Percentiles rank a stretch among this genome's conserved stretches.
phyloP scores from a whole-genome alignment of 2,888 invertebrate genomes.

The Hirtodrosophila alboralis region DNA sequence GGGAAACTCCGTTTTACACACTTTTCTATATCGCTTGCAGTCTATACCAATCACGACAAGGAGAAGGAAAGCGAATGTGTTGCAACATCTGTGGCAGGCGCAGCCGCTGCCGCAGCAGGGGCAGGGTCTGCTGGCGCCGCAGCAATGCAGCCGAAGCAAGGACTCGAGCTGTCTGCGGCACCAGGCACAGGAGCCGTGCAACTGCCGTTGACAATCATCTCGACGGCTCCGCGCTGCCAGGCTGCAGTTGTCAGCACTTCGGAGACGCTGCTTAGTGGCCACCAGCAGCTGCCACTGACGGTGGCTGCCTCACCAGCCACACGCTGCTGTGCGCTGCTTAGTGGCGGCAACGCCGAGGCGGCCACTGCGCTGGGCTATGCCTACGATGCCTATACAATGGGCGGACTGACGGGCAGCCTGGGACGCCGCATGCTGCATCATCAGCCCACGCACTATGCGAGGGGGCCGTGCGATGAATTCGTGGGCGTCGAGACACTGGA shows the following conservation, averaged over 20 bases:
- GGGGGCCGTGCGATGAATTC: constrained; percentile 71
- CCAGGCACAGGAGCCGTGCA: constrained; percentile 57
- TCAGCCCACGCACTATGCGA: constrained; percentile 58
- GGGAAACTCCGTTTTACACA: not conserved
- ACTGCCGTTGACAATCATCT: constrained; percentile 83
- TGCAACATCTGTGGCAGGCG: constrained; percentile 63
- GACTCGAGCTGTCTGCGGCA: constrained; percentile 60
- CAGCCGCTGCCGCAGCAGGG: constrained; percentile 39
- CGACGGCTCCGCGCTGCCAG: constrained; percentile 82
- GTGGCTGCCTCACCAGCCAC: constrained; percentile 77
- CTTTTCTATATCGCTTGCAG: constrained; percentile 57
- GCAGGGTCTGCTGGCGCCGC: constrained; percentile 33
- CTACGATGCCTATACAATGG: constrained; percentile 76
- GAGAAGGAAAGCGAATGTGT: constrained; percentile 83
- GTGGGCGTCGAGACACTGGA: constrained; percentile 83
- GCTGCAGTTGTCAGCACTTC: constrained; percentile 54
- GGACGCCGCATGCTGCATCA: constrained; percentile 67
- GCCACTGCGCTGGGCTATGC: constrained; percentile 60
- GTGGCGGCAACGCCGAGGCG: constrained; percentile 53
- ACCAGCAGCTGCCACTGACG: constrained; percentile 51
- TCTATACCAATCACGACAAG: constrained; percentile 83
- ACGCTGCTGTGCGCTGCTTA: constrained; percentile 82
- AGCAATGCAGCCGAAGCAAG: constrained; percentile 64
- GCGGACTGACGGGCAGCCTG: constrained; percentile 75
- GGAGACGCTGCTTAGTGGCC: constrained; percentile 77